Evolutionary conservation across 2,888 invertebrate genomes (phyloP).

Genomic region (Drosophila crucigera): DNA sequence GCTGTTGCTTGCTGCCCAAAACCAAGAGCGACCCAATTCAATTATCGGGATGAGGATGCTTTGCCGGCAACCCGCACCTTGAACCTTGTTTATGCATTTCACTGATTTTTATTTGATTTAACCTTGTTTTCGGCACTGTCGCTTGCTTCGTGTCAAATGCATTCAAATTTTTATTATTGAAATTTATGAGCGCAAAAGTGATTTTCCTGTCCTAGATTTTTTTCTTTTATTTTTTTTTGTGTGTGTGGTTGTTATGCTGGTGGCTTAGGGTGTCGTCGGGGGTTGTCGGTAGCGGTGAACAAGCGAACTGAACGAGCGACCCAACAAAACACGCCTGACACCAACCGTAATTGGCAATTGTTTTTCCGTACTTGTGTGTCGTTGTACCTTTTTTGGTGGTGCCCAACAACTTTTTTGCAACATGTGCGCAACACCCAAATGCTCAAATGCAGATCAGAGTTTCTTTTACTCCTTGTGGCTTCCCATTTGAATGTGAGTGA

Average conservation of each 20-base stretch:
- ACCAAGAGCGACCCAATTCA: conserved; percentile 60
- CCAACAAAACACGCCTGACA: conserved; percentile 29
- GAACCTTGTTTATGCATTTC: conserved; percentile 70
- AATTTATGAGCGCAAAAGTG: conserved; percentile 80
- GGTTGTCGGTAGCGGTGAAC: conserved; percentile 49
- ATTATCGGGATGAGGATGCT: conserved; percentile 53
- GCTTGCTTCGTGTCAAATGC: conserved; percentile 76
- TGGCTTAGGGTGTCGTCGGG: conserved; percentile 47
- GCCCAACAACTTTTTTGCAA: conserved; percentile 53
- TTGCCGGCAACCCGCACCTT: conserved; percentile 64
- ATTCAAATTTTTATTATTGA: conserved; percentile 82
- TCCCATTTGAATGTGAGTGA: conserved; percentile 56
- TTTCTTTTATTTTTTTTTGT: conserved; percentile 25
- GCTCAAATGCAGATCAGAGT: conserved; percentile 65
- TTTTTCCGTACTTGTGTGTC: conserved; percentile 60
- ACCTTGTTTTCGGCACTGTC: conserved; percentile 63
- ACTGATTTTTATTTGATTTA: conserved; percentile 74
- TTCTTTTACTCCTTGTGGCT: background rate
- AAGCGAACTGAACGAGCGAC: conserved; percentile 42
- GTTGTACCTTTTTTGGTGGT: conserved; percentile 54
- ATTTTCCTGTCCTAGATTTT: conserved; percentile 75
- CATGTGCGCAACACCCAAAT: conserved; percentile 60
- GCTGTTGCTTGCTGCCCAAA: background rate
- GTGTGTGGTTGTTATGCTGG: conserved; percentile 60
- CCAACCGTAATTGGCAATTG: conserved; percentile 76